Evolutionary conservation across 1,140 invertebrate genomes (phyloP).

Genomic region (Hylaeus anthracinus): DNA sequence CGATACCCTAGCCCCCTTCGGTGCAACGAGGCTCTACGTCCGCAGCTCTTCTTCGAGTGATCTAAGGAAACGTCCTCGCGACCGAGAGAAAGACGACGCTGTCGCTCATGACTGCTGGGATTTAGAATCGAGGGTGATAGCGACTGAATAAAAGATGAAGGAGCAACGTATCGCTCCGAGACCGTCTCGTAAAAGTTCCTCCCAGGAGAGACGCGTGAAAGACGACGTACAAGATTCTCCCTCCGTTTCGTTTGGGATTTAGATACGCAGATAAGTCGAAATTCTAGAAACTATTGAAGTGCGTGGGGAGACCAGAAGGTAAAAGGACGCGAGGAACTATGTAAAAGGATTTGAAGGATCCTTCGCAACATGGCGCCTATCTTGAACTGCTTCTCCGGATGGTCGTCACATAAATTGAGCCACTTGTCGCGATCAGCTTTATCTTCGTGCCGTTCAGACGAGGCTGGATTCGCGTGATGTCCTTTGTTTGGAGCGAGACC

Average conservation of each 20-base stretch:
- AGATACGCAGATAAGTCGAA: constrained; percentile 6
- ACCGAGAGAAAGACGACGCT: neutral
- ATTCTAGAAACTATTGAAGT: neutral
- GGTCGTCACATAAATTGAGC: constrained; percentile 7
- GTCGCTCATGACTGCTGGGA: constrained; percentile 35
- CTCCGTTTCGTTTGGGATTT: neutral
- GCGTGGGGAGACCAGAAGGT: neutral
- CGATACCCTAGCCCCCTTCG: neutral
- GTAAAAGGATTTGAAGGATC: neutral
- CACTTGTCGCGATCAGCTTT: neutral
- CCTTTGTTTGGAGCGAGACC: no score
- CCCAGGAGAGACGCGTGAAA: neutral
- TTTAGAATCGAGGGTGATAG: constrained; percentile 34
- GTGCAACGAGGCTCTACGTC: constrained; percentile 42
- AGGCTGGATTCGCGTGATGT: neutral
- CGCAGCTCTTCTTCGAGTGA: constrained; percentile 31
- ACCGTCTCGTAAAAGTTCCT: constrained; percentile 26
- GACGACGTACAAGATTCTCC: neutral
- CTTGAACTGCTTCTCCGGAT: neutral
- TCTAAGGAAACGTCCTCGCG: constrained; percentile 47
- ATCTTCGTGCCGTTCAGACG: neutral
- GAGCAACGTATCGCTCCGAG: neutral
- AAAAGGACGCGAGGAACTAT: neutral
- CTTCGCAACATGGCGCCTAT: neutral
- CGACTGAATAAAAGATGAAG: constrained; percentile 52